A percentile compares a stretch with the other conserved stretches of the same genome.
phyloP scores from a whole-genome alignment of 2,113 vertebrate genomes.

The Guaruba guarouba region DNA sequence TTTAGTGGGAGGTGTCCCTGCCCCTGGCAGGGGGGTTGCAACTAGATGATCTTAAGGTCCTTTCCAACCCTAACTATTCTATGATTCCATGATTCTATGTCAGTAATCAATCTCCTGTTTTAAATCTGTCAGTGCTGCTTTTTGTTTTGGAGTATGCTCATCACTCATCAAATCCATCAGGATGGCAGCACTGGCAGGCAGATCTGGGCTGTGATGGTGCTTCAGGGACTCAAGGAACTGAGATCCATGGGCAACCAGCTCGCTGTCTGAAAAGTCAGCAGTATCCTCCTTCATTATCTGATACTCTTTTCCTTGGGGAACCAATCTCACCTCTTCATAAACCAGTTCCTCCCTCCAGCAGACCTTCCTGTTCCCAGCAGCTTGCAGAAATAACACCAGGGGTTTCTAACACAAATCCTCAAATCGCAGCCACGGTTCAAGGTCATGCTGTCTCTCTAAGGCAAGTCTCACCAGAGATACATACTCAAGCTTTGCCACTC shows the following conservation, averaged over 20 bases:
- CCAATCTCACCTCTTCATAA: not conserved
- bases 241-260: fast-evolving
- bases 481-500: not conserved
- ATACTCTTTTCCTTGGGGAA: not conserved
- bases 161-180: not conserved
- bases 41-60: no score
- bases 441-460: not conserved
- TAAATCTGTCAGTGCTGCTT: not conserved
- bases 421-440: not conserved
- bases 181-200: not conserved
- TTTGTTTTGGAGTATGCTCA: not conserved
- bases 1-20: no score
- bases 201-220: not conserved
- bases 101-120: not conserved
- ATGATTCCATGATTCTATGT: not conserved
- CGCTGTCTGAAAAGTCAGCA: not conserved
- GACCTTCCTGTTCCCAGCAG: not conserved
- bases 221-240: not conserved
- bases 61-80: no score
- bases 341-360: not conserved
- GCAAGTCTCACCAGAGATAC: not conserved
- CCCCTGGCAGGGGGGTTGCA: no score
- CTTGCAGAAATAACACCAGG: not conserved
- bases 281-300: not conserved
- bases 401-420: not conserved